Evolutionary conservation across 92 coral and sea anemone species (phyloP), one percentile per base, ranked within the genome.

Genomic region (Palythoa grandiflora): DNA sequence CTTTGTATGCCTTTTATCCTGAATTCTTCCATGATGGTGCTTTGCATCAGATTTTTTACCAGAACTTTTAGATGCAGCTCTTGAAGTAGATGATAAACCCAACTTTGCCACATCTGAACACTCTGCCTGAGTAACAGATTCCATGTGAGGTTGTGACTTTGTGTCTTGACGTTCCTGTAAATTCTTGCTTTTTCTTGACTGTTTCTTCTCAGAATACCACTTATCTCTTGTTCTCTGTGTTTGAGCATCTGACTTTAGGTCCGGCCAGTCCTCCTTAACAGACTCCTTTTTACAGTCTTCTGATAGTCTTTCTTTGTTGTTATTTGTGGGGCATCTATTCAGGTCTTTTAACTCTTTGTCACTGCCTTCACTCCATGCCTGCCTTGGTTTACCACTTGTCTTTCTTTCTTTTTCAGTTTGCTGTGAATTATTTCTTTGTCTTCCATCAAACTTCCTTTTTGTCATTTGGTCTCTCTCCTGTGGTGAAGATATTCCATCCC

Each of bases 81-180:
- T 57, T 60, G 11, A 1, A 36, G 51, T 17, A 57, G 71, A 54
- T 15, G 71, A 39, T 12, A 63, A 48, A 60, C 73, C 73, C 15
- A 40, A 17, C 37, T 63, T 80, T 80, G 73, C 59, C 16, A 40
- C 59, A 38, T 79, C 84, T 9, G 54, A 59, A 38, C 84, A 79
- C 16, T 55, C 84, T 39, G 15, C 6, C 9, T n/a, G 73, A 16
- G 84, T 14, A 12, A 35, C 19, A 79, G 71, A 79, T 59, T 55
- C 55, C 7, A 57, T 28, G 39, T 6, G 19, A 80, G 73, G 71
- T 3, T 65, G 6, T 3, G 17, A n/a, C 55, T 40, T 80, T 40
- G 36, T 44, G n/a, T 59, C 13, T 39, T 39, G 55, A 79, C 57
- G n/a, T n/a, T 17, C 73, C n/a, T 2, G 48, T 10, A 7, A 20